A percentile compares a stretch with the other conserved stretches of the same genome.
Evolutionary conservation across 2,797 vertebrate species (phyloP).

Genomic region (Scyliorhinus canicula): DNA sequence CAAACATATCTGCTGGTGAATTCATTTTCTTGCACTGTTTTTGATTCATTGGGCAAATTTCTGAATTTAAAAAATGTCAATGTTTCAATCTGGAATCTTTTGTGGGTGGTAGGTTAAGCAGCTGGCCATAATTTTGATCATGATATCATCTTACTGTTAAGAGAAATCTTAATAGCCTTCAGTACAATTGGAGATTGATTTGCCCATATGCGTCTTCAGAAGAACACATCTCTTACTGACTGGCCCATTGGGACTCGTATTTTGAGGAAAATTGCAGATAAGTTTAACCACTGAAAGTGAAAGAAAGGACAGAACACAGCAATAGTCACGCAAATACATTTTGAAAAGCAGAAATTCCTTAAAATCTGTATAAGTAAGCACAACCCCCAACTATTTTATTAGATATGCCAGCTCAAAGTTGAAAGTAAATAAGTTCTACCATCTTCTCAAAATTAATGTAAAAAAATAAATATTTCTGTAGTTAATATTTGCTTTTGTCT

Average conservation of each 20-base stretch:
- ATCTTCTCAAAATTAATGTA: not conserved
- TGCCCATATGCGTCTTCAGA: not conserved
- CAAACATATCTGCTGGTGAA: conserved; percentile 71
- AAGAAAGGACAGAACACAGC: not conserved
- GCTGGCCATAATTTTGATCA: not conserved
- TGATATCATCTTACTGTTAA: not conserved
- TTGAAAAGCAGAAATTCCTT: not conserved
- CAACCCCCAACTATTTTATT: not conserved
- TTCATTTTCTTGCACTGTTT: not conserved
- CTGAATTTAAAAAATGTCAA: not conserved
- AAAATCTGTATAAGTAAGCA: not conserved
- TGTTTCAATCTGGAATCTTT: not conserved
- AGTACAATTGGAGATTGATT: not conserved
- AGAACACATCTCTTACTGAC: not conserved
- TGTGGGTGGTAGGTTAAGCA: too few relatives aligned
- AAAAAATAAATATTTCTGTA: not conserved
- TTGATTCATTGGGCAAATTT: not conserved
- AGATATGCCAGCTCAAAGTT: not conserved
- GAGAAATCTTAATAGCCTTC: not conserved
- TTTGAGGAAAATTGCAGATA: not conserved
- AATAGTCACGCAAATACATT: not conserved
- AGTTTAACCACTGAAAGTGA: not conserved
- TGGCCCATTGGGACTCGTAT: too few relatives aligned
- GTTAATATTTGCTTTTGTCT: not conserved
- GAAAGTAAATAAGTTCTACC: not conserved